Evolutionary conservation across 92 coral and sea anemone species (phyloP), one percentile per base, ranked within the genome.

Genomic region (Meandrina meandrites): DNA sequence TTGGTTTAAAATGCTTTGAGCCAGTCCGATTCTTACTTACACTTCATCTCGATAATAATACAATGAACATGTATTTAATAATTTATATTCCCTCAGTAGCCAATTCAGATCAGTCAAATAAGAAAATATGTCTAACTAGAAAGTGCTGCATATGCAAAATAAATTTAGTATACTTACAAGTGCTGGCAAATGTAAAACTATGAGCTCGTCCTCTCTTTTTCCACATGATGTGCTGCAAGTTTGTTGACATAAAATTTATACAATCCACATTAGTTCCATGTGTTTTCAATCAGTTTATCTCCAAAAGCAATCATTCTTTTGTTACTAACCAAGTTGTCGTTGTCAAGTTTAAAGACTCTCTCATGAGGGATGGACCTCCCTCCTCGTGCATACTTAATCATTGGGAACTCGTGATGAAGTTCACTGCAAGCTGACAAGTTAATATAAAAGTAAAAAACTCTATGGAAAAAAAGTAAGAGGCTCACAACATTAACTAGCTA

Each of bases 301-400:
- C 6, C 45, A 2, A 40, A 2, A 40, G 3, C 45, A 40, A 2
- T 40, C 2, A 40, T 6, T 40, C 45, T 40, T 40, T 40, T 40
- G 45, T 40, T 40, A 40, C 45, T 40, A 80, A 94, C 98, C 96
- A 94, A 86, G 90, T 94, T 92, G 77, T 94, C 94, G 35, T 80
- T 87, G 82, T 94, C 98, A 24, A 94, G 90, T 82, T 84, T 93
- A 34, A 94, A 94, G 50, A 93, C 94, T 80, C 95, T 93, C 84
- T 94, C 98, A 64, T 93, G 96, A 19, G 98, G 98, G 56, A 94
- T 94, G 14, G 98, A 86, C 67, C 94, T 93, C 40, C 98, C 98
- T 79, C 90, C 89, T 68, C 98, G 88, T 62, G 98, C 98, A 89
- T 94, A 94, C 82, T 94, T 94, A 84, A 94, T 94, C 96, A 94